phyloP scores from a whole-genome alignment of 2,113 vertebrate species.

The Genyomyrus donnyi region DNA sequence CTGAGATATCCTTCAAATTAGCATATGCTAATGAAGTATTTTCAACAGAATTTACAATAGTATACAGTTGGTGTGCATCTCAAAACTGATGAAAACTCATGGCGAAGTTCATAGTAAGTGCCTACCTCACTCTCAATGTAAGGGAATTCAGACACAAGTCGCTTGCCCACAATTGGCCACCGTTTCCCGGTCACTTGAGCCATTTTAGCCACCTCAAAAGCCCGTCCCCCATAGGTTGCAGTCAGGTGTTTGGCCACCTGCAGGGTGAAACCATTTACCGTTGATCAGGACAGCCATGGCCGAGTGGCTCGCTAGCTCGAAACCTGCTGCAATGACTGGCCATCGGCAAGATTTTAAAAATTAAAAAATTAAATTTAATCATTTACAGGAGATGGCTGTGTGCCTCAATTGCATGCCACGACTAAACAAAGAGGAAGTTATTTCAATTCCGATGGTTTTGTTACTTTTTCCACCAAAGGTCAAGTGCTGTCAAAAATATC shows the following conservation, averaged over 20 bases:
- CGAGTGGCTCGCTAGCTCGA: background rate
- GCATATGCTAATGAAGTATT: background rate
- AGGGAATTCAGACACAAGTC: constrained; percentile 91
- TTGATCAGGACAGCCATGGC: background rate
- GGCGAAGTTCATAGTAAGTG: background rate
- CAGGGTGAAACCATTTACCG: background rate
- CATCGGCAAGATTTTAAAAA: constrained; percentile 58
- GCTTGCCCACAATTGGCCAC: constrained; percentile 91
- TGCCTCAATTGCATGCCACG: constrained; percentile 64
- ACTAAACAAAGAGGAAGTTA: constrained; percentile 71
- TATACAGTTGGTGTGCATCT: background rate
- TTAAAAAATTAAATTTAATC: constrained; percentile 50
- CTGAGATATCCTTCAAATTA: background rate
- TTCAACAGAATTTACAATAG: background rate
- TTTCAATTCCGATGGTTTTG: constrained; percentile 73
- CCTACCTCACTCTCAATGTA: constrained; percentile 94
- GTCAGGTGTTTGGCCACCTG: constrained; percentile 91
- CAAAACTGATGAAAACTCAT: background rate
- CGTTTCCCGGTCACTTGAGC: constrained; percentile 87
- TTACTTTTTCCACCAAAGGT: constrained; percentile 73
- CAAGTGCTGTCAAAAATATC: constrained; percentile 74
- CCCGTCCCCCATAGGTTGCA: constrained; percentile 78
- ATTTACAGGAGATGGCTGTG: constrained; percentile 60
- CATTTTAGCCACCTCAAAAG: constrained; percentile 91
- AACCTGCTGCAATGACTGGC: constrained; percentile 51